Percentiles rank a stretch among this genome's conserved stretches.
Evolutionary conservation across 1,140 invertebrate genomes (phyloP).

Genomic region (Globodera ellingtonae): DNA sequence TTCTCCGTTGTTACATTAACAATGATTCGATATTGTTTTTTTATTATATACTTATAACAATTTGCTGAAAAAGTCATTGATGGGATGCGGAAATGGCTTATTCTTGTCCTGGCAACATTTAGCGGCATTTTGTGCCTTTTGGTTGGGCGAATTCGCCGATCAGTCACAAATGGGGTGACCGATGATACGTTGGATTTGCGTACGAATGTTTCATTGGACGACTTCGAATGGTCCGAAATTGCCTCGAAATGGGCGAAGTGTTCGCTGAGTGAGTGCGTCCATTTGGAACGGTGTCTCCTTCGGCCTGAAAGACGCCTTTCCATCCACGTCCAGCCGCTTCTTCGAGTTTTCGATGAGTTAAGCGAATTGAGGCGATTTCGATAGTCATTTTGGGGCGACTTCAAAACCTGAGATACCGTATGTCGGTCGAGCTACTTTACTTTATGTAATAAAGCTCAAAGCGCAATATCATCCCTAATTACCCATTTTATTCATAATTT

Average conservation of each 20-base stretch:
- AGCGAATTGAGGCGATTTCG: no score
- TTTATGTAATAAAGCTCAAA: no score
- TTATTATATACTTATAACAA: no score
- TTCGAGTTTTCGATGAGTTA: constrained; percentile 36
- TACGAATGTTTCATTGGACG: neutral
- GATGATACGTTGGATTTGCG: neutral
- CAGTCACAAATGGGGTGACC: neutral
- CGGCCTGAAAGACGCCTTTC: constrained; percentile 8
- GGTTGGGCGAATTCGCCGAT: neutral
- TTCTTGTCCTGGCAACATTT: neutral
- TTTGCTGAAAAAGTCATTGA: neutral
- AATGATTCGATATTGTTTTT: no score
- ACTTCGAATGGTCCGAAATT: constrained; percentile 5
- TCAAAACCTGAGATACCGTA: neutral
- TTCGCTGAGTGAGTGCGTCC: constrained; percentile 33
- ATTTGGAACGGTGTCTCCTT: constrained; percentile 29
- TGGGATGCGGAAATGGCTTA: neutral
- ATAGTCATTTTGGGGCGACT: no score
- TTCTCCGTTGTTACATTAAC: no score
- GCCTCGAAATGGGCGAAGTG: constrained; percentile 16
- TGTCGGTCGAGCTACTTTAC: no score
- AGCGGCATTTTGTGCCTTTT: neutral
- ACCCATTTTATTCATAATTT: neutral
- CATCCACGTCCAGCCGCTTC: constrained; percentile 31
- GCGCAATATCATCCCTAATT: no score